Evolutionary conservation across 2,113 vertebrate species (phyloP).

Genomic region (Otolemur garnettii): DNA sequence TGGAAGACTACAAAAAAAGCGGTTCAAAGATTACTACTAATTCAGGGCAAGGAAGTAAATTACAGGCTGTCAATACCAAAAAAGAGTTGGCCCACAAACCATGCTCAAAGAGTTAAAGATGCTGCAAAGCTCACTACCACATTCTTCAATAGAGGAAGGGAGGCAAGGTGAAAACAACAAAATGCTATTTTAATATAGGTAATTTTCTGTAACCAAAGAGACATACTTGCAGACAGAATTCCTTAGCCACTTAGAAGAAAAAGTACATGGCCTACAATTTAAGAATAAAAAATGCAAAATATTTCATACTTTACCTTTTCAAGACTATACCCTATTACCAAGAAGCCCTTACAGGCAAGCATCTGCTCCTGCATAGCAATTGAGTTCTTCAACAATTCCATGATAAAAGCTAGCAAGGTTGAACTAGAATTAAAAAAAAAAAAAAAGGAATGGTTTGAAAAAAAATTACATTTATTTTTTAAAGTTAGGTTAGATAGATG

Average conservation of each 20-base stretch:
- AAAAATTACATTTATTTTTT: not conserved
- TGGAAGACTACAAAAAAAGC: constrained; percentile 93
- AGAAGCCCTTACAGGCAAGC: constrained; percentile 98
- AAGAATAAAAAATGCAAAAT: constrained; percentile 50
- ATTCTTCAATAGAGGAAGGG: not conserved
- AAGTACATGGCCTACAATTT: constrained; percentile 33
- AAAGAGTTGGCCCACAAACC: not conserved
- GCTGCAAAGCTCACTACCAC: not conserved
- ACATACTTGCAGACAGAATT: constrained; percentile 45
- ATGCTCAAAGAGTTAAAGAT: constrained; percentile 52
- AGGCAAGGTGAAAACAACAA: constrained; percentile 43
- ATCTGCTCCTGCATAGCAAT: constrained; percentile 99
- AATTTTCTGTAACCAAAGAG: constrained; percentile 25
- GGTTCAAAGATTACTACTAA: constrained; percentile 47
- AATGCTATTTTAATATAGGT: constrained; percentile 20
- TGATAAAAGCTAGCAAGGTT: constrained; percentile 96
- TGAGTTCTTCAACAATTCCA: constrained; percentile 98
- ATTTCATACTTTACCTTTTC: constrained; percentile 93
- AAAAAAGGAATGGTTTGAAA: not conserved
- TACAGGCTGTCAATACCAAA: constrained; percentile 33
- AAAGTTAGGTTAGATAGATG: not conserved
- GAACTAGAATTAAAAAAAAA: constrained; percentile 88
- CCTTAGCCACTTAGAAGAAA: not conserved
- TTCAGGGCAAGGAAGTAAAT: constrained; percentile 37
- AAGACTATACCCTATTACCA: constrained; percentile 97